phyloP scores from a whole-genome alignment of 92 coral and sea anemone species.

The Epizoanthus rinbou region DNA sequence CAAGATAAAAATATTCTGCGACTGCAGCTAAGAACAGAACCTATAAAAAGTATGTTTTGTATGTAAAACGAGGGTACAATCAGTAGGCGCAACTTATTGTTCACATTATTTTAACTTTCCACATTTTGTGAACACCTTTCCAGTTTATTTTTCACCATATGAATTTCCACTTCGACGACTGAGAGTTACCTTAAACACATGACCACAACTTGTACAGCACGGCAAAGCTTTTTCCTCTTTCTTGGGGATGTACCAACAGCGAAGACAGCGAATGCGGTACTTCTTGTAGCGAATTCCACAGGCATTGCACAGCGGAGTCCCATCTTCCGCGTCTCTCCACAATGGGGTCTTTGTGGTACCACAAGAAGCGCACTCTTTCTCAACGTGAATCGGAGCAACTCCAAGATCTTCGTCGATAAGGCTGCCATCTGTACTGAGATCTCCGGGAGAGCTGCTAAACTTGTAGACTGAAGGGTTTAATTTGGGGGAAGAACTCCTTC shows the following conservation, averaged over 20 bases:
- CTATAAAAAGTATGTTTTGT: slow-evolving; percentile 21
- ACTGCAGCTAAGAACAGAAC: slow-evolving; percentile 35
- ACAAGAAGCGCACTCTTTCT: slow-evolving; percentile 98
- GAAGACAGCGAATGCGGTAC: slow-evolving; percentile 91
- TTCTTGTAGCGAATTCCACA: slow-evolving; percentile 99
- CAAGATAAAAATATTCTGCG: slow-evolving; percentile 9
- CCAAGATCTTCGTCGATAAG: slow-evolving; percentile 80
- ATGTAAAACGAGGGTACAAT: slow-evolving; percentile 4
- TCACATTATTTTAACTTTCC: too few relatives aligned
- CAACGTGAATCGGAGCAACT: slow-evolving; percentile 77
- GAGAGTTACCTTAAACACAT: slow-evolving; percentile 76
- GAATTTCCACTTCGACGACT: slow-evolving; percentile 71
- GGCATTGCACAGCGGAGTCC: slow-evolving; percentile 98
- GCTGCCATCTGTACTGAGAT: slow-evolving; percentile 53
- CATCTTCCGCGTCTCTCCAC: slow-evolving; percentile 99
- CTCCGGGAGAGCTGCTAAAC: slow-evolving; percentile 70
- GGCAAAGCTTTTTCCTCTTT: slow-evolving; percentile 93
- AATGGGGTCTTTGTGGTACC: slow-evolving; percentile 93
- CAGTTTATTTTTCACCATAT: slow-evolving; percentile 43
- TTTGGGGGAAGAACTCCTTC: slow-evolving; percentile 69
- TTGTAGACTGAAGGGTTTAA: slow-evolving; percentile 81
- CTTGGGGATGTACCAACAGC: slow-evolving; percentile 98
- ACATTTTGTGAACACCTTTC: neutral
- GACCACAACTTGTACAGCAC: slow-evolving; percentile 91
- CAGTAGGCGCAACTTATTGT: neutral